These are phyloP conservation scores for Gorsachius magnificus DNA, from an alignment of 2,797 vertebrate species.

Conservation along the genomic window DNA sequence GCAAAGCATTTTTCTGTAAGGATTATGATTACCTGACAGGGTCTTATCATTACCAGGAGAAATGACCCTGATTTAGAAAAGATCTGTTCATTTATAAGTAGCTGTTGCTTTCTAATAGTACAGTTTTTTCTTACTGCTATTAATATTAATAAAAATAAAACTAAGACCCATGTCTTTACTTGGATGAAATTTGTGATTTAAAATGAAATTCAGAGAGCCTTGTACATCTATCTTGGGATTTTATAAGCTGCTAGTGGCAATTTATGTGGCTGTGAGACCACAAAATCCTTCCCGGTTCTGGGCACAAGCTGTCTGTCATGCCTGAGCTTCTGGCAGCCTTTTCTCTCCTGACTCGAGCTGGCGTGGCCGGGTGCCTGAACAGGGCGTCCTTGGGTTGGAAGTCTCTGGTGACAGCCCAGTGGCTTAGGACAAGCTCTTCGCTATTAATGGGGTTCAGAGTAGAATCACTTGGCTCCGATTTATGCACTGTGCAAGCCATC, in stretches of 20 bases:
- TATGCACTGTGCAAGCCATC: not conserved
- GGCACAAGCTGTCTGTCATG: not conserved
- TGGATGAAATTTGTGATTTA: not conserved
- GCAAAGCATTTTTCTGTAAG: conserved; percentile 38
- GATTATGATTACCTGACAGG: conserved; percentile 39
- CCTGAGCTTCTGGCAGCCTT: not conserved
- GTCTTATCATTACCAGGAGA: not conserved
- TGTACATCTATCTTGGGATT: not conserved
- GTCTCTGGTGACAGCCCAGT: not conserved
- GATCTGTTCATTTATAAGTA: conserved; percentile 20
- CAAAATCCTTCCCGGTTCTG: not conserved
- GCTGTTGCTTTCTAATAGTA: conserved; percentile 22
- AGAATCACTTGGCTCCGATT: not conserved
- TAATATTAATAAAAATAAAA: conserved; percentile 4
- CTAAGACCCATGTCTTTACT: not conserved
- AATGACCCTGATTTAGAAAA: not conserved
- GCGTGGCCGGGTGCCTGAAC: not conserved
- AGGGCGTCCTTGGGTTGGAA: not conserved
- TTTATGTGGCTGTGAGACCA: not conserved
- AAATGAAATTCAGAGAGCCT: not conserved
- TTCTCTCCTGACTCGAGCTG: not conserved
- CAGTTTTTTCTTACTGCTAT: not conserved
- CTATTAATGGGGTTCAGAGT: not conserved
- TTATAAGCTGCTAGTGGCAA: not conserved
- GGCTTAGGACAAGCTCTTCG: not conserved